Evolutionary conservation across 2,797 vertebrate genomes (phyloP), one percentile per base, ranked within the genome.

Genomic region (Bufotes viridis): DNA sequence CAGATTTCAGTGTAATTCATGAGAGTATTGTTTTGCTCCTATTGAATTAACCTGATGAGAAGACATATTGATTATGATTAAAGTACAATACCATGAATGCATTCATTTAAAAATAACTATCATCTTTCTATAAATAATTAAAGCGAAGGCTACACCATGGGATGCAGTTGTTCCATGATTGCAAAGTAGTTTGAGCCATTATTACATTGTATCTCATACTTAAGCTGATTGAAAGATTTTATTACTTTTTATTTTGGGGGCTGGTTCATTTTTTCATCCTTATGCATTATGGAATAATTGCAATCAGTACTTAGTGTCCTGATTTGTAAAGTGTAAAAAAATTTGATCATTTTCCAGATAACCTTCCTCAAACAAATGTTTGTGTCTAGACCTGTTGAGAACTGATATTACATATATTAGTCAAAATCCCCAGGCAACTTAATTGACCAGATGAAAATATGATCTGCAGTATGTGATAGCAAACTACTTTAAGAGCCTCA

Each of bases 51-150:
- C 88, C 92, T 88, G 80, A 89, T 86, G 92, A 81, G 26, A 92
- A 93, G 93, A 75, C 90, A 93, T 92, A 92, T 90, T 87, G 90
- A 90, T 92, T 85, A 70, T 92, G 90, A 94, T 93, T 93, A 93
- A 93, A 91, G 90, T 92, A 90, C 92, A 90, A 92, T 58, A 10
- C 87, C 90, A 90, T 93, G 93, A 94, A 92, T 94, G 90, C 83
- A 81, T 92, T 92, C 90, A 51, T 88, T 91, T 93, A 90, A 89
- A 92, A 92, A 92, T 92, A 94, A 92, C 90, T 86, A 87, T 92
- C 88, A 93, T 78, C 84, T 91, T 82, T 74, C 83, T 90, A 85
- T 93, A 92, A 94, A 93, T 94, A 94, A 94, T 93, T 93, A 92
- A 95, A 94, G 87, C 81, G 91, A 91, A 63, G 63, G 88, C 42